Evolutionary conservation across 1,140 invertebrate species (phyloP).

Genomic region (Parapsyche elsis): DNA sequence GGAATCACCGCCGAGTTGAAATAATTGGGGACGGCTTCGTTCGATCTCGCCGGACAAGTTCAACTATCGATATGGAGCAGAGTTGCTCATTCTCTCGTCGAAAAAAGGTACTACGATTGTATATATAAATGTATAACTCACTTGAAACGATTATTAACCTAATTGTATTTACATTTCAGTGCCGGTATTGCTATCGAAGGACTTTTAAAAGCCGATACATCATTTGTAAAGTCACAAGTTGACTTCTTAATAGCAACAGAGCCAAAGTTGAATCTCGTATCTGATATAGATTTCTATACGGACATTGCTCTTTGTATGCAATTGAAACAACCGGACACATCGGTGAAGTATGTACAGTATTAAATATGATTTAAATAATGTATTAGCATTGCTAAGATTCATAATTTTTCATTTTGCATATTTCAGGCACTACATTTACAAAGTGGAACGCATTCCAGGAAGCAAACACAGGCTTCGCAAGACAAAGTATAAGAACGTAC

Average conservation of each 20-base stretch:
- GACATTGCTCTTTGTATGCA: slow-evolving; percentile 84
- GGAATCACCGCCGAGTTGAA: slow-evolving; percentile 80
- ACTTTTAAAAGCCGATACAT: slow-evolving; percentile 72
- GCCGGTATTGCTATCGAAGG: slow-evolving; percentile 78
- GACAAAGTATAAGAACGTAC: slow-evolving; percentile 65
- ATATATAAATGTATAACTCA: neutral
- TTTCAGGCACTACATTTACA: slow-evolving; percentile 73
- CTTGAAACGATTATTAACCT: too few relatives aligned
- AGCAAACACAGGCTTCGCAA: slow-evolving; percentile 75
- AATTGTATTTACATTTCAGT: slow-evolving; percentile 66
- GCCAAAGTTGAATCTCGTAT: slow-evolving; percentile 78
- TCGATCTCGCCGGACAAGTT: slow-evolving; percentile 87
- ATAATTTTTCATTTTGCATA: neutral
- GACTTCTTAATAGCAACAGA: slow-evolving; percentile 78
- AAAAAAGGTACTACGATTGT: slow-evolving; percentile 69
- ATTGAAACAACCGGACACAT: slow-evolving; percentile 77
- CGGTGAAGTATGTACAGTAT: slow-evolving; percentile 69
- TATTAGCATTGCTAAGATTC: neutral
- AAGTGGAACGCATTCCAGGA: slow-evolving; percentile 76
- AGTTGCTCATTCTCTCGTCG: slow-evolving; percentile 85
- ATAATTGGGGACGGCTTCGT: slow-evolving; percentile 78
- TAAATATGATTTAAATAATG: slow-evolving; percentile 32
- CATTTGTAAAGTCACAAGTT: slow-evolving; percentile 76
- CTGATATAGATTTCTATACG: slow-evolving; percentile 84
- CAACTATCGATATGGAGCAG: slow-evolving; percentile 88